A percentile compares a stretch with the other conserved stretches of the same genome.
phyloP scores from a whole-genome alignment of 2,797 vertebrate species.

The Valencia hispanica region DNA sequence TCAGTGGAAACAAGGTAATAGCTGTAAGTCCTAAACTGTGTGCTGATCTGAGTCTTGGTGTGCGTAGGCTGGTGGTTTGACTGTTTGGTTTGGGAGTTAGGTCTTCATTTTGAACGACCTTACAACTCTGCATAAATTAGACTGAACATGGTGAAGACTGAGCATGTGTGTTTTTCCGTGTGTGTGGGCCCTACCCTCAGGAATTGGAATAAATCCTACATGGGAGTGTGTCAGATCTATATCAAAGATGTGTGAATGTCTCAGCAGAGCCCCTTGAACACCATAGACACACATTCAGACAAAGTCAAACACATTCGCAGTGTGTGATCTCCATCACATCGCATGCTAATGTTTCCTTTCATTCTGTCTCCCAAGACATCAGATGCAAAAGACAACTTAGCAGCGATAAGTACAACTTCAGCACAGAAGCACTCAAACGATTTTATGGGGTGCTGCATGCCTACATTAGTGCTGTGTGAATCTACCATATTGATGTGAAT shows the following conservation, averaged over 20 bases:
- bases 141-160: background rate
- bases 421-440: slow-evolving; percentile 4
- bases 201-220: slow-evolving; percentile 42
- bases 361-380: slow-evolving; percentile 37
- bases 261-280: slow-evolving; percentile 45
- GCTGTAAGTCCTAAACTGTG: too few relatives aligned
- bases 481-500: background rate
- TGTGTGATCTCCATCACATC: slow-evolving; percentile 35
- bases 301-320: slow-evolving; percentile 30
- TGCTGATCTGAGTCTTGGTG: background rate
- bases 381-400: slow-evolving; percentile 37
- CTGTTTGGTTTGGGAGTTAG: background rate
- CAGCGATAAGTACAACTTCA: slow-evolving; percentile 31
- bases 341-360: slow-evolving; percentile 49
- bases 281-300: slow-evolving; percentile 28
- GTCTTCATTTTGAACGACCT: background rate
- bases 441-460: background rate
- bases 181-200: slow-evolving; percentile 2
- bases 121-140: slow-evolving; percentile 4
- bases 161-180: background rate
- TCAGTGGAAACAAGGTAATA: too few relatives aligned
- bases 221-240: slow-evolving; percentile 44
- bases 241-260: slow-evolving; percentile 55
- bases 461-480: background rate
- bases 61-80: background rate